Percentiles rank a stretch among this genome's conserved stretches.
phyloP scores from a whole-genome alignment of 2,888 invertebrate species.

The Calliphora vomitoria region DNA sequence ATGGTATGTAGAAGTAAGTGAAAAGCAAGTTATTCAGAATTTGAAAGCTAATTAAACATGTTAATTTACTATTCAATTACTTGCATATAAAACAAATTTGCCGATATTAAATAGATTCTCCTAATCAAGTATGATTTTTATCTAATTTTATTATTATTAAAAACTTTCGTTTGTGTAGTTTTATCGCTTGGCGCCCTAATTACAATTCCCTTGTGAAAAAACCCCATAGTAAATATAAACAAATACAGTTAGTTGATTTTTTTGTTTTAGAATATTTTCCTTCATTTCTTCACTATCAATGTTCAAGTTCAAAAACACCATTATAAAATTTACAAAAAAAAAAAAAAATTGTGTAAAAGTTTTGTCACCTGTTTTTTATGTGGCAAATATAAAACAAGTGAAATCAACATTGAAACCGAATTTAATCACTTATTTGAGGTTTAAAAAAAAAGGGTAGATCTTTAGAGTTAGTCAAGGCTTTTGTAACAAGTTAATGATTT shows the following conservation, averaged over 20 bases:
- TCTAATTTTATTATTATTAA: too few species aligned
- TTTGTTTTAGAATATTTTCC: constrained; percentile 9
- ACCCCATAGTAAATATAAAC: not conserved
- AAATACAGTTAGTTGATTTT: not conserved
- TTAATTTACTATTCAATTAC: too few species aligned
- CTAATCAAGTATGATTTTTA: too few species aligned
- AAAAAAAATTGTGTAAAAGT: constrained; percentile 15
- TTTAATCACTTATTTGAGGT: constrained; percentile 14
- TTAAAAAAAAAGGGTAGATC: not conserved
- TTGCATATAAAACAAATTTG: too few species aligned
- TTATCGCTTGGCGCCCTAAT: not conserved
- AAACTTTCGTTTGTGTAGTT: not conserved
- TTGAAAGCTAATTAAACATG: too few species aligned
- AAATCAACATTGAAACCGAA: constrained; percentile 13
- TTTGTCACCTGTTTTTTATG: constrained; percentile 28
- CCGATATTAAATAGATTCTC: too few species aligned
- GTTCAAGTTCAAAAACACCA: constrained; percentile 63
- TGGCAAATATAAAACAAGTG: constrained; percentile 7
- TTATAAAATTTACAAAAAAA: not conserved
- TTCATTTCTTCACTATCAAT: constrained; percentile 21
- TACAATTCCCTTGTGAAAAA: not conserved
- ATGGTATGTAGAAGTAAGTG: too few species aligned
- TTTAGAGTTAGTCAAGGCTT: not conserved
- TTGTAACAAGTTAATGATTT: not conserved
- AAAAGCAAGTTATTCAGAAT: too few species aligned